Conservation (phyloP, 2,888 invertebrate species). For the Agrochola litura region DNA sequence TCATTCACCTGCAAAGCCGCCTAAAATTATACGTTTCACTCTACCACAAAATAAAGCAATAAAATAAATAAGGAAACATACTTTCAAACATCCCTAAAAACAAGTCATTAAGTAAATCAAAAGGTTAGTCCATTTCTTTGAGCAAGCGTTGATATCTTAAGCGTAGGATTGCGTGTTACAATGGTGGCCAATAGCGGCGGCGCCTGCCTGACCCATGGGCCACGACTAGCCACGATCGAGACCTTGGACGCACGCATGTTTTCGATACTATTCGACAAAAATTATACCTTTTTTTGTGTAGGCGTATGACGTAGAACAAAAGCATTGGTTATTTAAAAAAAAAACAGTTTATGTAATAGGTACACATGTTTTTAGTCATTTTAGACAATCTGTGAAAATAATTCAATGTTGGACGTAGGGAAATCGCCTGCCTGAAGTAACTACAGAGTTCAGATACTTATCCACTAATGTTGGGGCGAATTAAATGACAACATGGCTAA, state of each 20-base stretch:
- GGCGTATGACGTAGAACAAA: background rate
- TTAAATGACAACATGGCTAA: background rate
- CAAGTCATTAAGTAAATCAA: slow-evolving; percentile 46
- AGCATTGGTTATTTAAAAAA: background rate
- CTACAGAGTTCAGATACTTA: background rate
- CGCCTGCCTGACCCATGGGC: slow-evolving; percentile 28
- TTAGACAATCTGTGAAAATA: background rate
- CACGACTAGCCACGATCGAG: slow-evolving; percentile 38
- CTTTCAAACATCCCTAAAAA: slow-evolving; percentile 4
- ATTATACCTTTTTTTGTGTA: background rate
- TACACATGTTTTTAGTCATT: background rate
- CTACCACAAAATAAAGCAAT: slow-evolving; percentile 10
- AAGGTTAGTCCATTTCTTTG: slow-evolving; percentile 34
- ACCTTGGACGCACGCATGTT: slow-evolving; percentile 53
- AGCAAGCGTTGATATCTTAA: slow-evolving; percentile 42
- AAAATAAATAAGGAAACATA: slow-evolving; percentile 8
- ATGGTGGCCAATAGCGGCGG: slow-evolving; percentile 4
- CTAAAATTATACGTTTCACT: background rate
- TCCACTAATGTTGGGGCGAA: background rate
- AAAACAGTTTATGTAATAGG: background rate
- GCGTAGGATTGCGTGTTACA: slow-evolving; percentile 60
- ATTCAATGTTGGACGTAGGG: background rate
- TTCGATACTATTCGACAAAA: slow-evolving; percentile 39
- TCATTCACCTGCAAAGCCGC: background rate
- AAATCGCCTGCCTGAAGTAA: background rate